Base-by-base conservation (phyloP, 2,888 invertebrate genomes). In the Hesperia comma region DNA sequence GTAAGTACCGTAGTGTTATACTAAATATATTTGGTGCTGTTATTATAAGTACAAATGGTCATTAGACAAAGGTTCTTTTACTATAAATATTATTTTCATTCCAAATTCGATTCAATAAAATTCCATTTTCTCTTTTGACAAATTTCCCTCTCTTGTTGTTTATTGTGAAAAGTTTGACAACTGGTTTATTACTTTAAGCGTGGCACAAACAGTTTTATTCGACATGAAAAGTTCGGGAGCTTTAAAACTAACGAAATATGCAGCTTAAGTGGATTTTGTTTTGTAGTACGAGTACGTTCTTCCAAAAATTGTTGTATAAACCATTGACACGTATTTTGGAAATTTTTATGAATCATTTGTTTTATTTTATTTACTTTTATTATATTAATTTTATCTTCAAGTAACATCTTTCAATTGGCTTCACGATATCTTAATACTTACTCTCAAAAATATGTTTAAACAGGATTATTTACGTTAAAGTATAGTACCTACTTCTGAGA, bases 101-200 rank as follows among this genome's bases (percentile, higher is more conserved):
- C 7, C 15, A 46, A 6, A 8, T 41, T 41, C 8, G 15, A 46
- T 46, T 14, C 46, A 46, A 17, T 46, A 46, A 51, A 1, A 26
- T 51, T 51, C 14, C 51, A 51, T 46, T 61, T 26, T 61, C 60
- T 12, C 19, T 43, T 53, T 55, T 55, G 26, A 54, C 66, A 53
- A 54, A 19, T 60, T 60, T 63, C 41, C n/a, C 14, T 51, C 21
- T 51, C 21, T 26, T 51, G 51, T 51, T 51, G 51, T 51, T 60
- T 54, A 61, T 67, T 64, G 57, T 32, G 37, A 33, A 55, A 46
- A 67, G 54, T 67, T 61, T 67, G 61, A 55, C 66, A 61, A 61
- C 66, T 54, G 33, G 37, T 67, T 67, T 61, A 67, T 67, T 67
- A 61, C 61, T 67, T 67, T 46, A 46, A 53, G 46, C 55, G 37